Evolutionary conservation across 1,140 invertebrate genomes (phyloP), one percentile per base, ranked within the genome.

Genomic region (Heliconius himera): DNA sequence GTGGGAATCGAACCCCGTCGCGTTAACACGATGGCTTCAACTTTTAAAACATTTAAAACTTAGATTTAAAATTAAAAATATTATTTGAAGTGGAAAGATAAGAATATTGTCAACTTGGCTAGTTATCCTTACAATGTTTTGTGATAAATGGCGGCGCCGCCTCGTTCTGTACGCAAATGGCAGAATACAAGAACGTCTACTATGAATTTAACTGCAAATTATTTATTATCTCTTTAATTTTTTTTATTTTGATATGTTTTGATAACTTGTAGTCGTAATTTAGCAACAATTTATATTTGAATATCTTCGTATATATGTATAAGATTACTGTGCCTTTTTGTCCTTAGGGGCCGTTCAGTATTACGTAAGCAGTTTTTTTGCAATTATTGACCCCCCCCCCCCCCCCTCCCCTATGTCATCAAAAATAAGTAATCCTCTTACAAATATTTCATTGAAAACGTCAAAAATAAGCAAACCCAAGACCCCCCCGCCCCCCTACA

Each of bases 131-230:
- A 66, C 56, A 74, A 18, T 74, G 56, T 66, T 76, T 49, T 56
- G 41, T 76, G 74, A 76, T 33, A 76, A 60, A 76, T 70, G 54
- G 41, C 56, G 54, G 74, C 56, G 49, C 74, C 74, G 74, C 74
- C 60, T 76, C 54, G 60, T 66, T 66, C 36, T 75, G 74, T 66
- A 66, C 20, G 60, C 60, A 66, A 66, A 66, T 66, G 26, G 60
- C 60, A 66, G 60, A 66, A 29, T 66, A 66, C 60, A 29, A 66
- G 60, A 26, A 66, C 9, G 60, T 66, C 60, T 66, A 29, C 60
- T 66, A 29, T 66, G 60, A 66, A 66, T 66, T 66, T 66, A 29
- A 29, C 60, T 66, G 60, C 60, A 66, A 26, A 66, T 29, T 66
- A 66, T 66, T 29, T 66, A 66, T 29, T 66, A 29, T 29, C 60